phyloP scores from a whole-genome alignment of 2,888 invertebrate genomes.

The Anthrax anthrax region DNA sequence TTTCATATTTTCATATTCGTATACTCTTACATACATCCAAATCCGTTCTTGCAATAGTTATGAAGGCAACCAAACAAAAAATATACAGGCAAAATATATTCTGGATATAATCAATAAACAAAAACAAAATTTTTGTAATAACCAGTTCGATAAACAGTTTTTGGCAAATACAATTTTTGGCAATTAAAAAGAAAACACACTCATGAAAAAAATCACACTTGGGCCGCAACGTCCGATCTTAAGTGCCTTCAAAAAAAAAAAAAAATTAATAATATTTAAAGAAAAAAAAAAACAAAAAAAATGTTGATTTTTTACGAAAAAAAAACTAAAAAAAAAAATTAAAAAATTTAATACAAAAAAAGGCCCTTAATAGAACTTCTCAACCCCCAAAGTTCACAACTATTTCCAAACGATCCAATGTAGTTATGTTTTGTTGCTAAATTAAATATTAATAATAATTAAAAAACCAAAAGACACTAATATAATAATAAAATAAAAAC shows the following conservation, averaged over 20 bases:
- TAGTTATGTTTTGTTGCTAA: slow-evolving; percentile 8
- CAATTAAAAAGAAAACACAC: slow-evolving; percentile 19
- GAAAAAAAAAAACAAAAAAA: slow-evolving; percentile 20
- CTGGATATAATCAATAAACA: slow-evolving; percentile 11
- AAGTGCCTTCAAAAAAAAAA: slow-evolving; percentile 70
- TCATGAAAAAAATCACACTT: slow-evolving; percentile 54
- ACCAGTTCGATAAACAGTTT: no score
- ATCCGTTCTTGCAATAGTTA: slow-evolving; percentile 63
- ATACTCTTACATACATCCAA: slow-evolving; percentile 43
- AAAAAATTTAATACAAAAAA: slow-evolving; percentile 53
- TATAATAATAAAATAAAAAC: slow-evolving; percentile 2
- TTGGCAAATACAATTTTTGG: no score
- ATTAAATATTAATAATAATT: no score
- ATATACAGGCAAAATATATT: slow-evolving; percentile 20
- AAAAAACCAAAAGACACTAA: neutral
- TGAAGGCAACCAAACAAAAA: slow-evolving; percentile 54
- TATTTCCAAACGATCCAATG: slow-evolving; percentile 30
- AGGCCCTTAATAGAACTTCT: slow-evolving; percentile 81
- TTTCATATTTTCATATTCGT: no score
- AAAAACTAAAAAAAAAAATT: slow-evolving; percentile 50
- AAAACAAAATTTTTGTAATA: slow-evolving; percentile 14
- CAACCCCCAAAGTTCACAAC: slow-evolving; percentile 48
- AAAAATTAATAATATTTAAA: slow-evolving; percentile 22
- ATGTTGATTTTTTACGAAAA: slow-evolving; percentile 76
- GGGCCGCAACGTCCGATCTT: slow-evolving; percentile 89